Evolutionary conservation across 2,888 invertebrate species (phyloP).

Genomic region (Eupithecia vulgata): DNA sequence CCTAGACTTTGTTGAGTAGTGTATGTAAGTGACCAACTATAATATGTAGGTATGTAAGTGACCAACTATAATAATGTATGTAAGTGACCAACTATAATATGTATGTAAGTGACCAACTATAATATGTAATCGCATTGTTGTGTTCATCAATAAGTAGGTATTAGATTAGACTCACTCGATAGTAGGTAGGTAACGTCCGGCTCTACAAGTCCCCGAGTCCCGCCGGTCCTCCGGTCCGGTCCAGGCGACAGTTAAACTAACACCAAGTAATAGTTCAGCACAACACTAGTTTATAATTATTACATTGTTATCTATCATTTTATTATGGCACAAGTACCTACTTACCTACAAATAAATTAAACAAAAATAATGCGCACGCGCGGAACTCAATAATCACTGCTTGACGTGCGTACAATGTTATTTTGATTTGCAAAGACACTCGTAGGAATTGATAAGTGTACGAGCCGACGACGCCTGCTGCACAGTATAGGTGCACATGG

Average conservation of each 20-base stretch:
- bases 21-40: too few relatives aligned
- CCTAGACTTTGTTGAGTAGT: too few relatives aligned
- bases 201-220: neutral
- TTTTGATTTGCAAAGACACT: neutral
- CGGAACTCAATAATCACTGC: constrained; percentile 1
- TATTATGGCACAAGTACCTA: neutral
- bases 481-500: too few relatives aligned
- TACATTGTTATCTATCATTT: constrained; percentile 1
- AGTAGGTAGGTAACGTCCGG: neutral
- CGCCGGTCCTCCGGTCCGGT: neutral
- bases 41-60: too few relatives aligned
- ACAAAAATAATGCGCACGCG: neutral
- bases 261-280: neutral
- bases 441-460: neutral
- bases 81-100: too few relatives aligned
- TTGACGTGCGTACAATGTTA: neutral
- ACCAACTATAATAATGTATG: too few relatives aligned
- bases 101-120: too few relatives aligned
- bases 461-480: neutral
- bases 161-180: neutral
- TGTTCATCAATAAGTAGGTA: too few relatives aligned
- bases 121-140: too few relatives aligned
- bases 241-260: neutral
- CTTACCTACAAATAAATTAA: neutral
- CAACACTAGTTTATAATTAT: neutral